A percentile compares a stretch with the other conserved stretches of the same genome.
Conservation (phyloP, 2,113 vertebrate genomes). For the Myiagra hebetior region DNA sequence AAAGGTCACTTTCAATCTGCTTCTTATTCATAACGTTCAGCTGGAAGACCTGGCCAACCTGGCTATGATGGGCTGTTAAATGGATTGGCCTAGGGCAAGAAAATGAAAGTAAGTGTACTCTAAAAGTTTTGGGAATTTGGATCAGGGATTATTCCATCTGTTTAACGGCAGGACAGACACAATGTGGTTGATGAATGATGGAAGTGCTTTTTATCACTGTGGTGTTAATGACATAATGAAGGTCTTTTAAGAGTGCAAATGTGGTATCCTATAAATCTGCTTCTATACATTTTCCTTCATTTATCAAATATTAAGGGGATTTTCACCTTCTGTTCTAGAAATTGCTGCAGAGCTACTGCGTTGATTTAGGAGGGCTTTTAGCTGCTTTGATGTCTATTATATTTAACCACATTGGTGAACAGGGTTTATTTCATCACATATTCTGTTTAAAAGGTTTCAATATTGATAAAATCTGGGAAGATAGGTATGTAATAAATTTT, state of each 20-base stretch:
- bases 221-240: constrained; percentile 64
- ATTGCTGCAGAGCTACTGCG: constrained; percentile 55
- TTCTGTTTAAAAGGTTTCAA: constrained; percentile 66
- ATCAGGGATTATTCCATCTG: constrained; percentile 19
- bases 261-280: constrained; percentile 66
- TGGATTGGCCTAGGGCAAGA: constrained; percentile 33
- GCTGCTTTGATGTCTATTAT: constrained; percentile 66
- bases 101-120: constrained; percentile 11
- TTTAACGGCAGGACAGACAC: not conserved
- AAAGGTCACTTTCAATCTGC: constrained; percentile 15
- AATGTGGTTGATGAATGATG: not conserved
- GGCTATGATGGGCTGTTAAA: constrained; percentile 10
- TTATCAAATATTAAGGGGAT: constrained; percentile 67
- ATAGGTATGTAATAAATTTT: constrained; percentile 66
- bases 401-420: constrained; percentile 70
- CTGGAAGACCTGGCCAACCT: not conserved
- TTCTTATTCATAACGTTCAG: not conserved
- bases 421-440: constrained; percentile 73
- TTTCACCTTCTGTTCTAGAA: constrained; percentile 72
- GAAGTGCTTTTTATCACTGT: constrained; percentile 51
- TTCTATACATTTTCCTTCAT: constrained; percentile 66
- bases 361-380: constrained; percentile 72
- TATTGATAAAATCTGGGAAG: constrained; percentile 72
- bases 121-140: constrained; percentile 33
- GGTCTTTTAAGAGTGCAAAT: constrained; percentile 53